A percentile compares a stretch with the other conserved stretches of the same genome.
phyloP scores from a whole-genome alignment of 2,888 invertebrate species.

The Drosophila trichaetosa region DNA sequence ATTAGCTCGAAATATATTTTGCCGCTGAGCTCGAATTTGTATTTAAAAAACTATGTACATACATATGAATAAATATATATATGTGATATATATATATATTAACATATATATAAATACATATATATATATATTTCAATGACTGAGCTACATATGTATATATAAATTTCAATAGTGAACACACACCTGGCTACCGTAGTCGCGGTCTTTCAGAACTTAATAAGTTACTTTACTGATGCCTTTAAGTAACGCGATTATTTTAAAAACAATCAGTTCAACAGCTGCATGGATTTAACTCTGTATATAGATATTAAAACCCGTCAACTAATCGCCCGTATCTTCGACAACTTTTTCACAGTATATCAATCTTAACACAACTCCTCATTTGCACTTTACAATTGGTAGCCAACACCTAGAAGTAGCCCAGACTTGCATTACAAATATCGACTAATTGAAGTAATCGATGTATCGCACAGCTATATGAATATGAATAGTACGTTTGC shows the following conservation, averaged over 20 bases:
- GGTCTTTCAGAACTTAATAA: slow-evolving; percentile 12
- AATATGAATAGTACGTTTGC: neutral
- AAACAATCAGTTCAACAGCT: slow-evolving; percentile 15
- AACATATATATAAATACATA: slow-evolving; percentile 3
- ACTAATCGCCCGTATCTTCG: slow-evolving; percentile 32
- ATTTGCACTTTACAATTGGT: slow-evolving; percentile 75
- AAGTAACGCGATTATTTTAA: slow-evolving; percentile 7
- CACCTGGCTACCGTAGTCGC: slow-evolving; percentile 36
- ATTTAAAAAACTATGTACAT: neutral
- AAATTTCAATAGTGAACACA: slow-evolving; percentile 30
- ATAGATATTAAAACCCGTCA: slow-evolving; percentile 19
- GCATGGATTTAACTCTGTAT: slow-evolving; percentile 9
- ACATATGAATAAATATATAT: neutral
- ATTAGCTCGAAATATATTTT: slow-evolving; percentile 7
- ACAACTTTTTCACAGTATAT: slow-evolving; percentile 49
- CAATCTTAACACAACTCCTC: slow-evolving; percentile 64
- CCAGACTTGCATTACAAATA: slow-evolving; percentile 33
- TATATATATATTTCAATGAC: slow-evolving; percentile 17
- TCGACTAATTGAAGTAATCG: slow-evolving; percentile 24
- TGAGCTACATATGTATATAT: slow-evolving; percentile 18
- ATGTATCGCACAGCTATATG: neutral
- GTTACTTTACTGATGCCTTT: slow-evolving; percentile 5
- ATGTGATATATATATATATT: neutral
- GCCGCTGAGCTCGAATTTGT: neutral
- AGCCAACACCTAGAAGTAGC: slow-evolving; percentile 69